Evolutionary conservation across 2,888 invertebrate genomes (phyloP).

Genomic region (Dicranocentrus wangi): DNA sequence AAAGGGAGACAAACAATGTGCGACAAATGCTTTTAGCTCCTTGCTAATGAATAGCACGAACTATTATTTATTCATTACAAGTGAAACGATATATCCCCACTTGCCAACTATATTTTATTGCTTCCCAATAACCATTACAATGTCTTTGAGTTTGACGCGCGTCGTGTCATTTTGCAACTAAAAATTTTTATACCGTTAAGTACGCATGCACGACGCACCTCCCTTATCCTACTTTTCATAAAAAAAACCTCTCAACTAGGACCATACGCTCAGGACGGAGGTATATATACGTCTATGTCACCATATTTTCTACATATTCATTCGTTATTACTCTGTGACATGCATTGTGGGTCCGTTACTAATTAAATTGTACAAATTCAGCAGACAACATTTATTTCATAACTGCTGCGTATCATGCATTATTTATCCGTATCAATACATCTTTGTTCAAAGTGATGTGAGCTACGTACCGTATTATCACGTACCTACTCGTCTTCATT

Average conservation of each 20-base stretch:
- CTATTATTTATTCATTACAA: slow-evolving; percentile 14
- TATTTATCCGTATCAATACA: slow-evolving; percentile 21
- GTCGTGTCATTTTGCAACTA: slow-evolving; percentile 18
- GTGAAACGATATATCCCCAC: slow-evolving; percentile 4
- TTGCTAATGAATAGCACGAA: slow-evolving; percentile 48
- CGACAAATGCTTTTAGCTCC: slow-evolving; percentile 46
- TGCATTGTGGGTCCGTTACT: slow-evolving; percentile 35
- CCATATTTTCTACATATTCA: background rate
- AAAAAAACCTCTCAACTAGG: background rate
- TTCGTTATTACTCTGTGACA: slow-evolving; percentile 9
- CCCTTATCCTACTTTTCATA: slow-evolving; percentile 5
- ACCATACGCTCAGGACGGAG: background rate
- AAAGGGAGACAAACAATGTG: slow-evolving; percentile 57
- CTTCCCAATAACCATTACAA: slow-evolving; percentile 15
- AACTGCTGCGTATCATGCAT: slow-evolving; percentile 10
- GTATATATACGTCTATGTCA: background rate
- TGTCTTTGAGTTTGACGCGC: background rate
- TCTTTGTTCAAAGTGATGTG: background rate
- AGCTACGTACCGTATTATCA: background rate
- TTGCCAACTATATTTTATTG: slow-evolving; percentile 33
- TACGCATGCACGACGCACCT: slow-evolving; percentile 9
- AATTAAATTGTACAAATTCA: slow-evolving; percentile 50
- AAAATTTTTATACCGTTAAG: background rate
- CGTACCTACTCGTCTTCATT: slow-evolving; percentile 25
- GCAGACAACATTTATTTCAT: background rate